Conservation (phyloP, 1,140 invertebrate genomes). For the Hylaeus anthracinus region DNA sequence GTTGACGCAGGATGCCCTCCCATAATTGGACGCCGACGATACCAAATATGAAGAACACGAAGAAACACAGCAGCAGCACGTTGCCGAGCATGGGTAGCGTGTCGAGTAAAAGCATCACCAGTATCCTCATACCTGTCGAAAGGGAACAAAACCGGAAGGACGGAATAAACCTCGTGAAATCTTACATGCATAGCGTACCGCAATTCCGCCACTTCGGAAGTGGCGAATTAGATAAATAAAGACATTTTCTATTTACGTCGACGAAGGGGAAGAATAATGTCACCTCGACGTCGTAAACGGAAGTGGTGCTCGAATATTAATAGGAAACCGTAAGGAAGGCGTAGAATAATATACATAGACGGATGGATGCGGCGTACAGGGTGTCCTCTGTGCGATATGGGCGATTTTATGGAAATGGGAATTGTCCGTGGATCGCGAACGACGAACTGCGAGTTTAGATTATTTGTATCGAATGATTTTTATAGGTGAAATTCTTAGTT, state of each 20-base stretch:
- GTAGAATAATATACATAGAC: background rate
- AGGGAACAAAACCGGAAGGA: slow-evolving; percentile 38
- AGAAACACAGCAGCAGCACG: slow-evolving; percentile 98
- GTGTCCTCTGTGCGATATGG: too few relatives aligned
- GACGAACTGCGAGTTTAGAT: too few relatives aligned
- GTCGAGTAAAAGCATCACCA: slow-evolving; percentile 99
- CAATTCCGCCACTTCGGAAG: background rate
- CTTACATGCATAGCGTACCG: background rate
- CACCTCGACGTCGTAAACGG: background rate
- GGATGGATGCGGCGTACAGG: too few relatives aligned
- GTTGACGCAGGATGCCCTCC: slow-evolving; percentile 97
- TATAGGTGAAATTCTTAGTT: too few relatives aligned
- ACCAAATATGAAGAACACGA: slow-evolving; percentile 99
- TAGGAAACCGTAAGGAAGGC: background rate
- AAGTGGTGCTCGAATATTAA: background rate
- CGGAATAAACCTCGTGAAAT: background rate
- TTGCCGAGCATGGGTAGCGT: slow-evolving; percentile 99
- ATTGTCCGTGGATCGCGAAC: too few relatives aligned
- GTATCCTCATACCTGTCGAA: slow-evolving; percentile 95
- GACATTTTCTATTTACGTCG: slow-evolving; percentile 1
- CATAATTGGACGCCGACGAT: slow-evolving; percentile 99
- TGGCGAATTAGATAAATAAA: background rate
- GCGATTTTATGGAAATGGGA: too few relatives aligned
- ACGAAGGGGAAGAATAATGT: slow-evolving; percentile 8
- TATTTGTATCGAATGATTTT: too few relatives aligned